Evolutionary conservation across 1,140 invertebrate genomes (phyloP), one percentile per base, ranked within the genome.

Genomic region (Orchestia grillus): DNA sequence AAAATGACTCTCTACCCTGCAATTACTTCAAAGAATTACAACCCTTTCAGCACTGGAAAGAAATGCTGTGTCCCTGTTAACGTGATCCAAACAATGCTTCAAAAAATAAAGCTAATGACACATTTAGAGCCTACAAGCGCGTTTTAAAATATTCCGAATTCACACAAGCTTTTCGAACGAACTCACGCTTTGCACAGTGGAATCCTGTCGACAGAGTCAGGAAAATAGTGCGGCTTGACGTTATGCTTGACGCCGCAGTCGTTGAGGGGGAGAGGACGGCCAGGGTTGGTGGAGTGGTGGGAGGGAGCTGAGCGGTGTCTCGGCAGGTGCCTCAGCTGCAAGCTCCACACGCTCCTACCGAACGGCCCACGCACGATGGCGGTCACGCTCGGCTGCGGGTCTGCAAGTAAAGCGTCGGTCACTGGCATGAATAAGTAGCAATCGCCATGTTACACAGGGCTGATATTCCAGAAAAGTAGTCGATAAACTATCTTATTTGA

Each of bases 271-370:
- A 99, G 97, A 0, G 99, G 98, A 95, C 98, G 97, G 16, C 98
- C 98, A 0, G 98, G 98, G 97, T 98, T 98, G 96, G 98, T 98
- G 96, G 98, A 98, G 97, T 98, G 98, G 0, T 98, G 98, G 40
- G 98, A 98, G 0, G 98, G 98, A n/a, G 97, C 97, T 36, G 97
- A 97, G 97, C 98, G 98, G 97, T 98, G 98, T 94, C 98, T 98
- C 4, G 99, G 98, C 96, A 99, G 97, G 97, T 99, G 98, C 41
- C 99, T 97, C 87, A 99, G 97, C 97, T 99, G 98, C 98, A 99
- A 98, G 0, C 98, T 99, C 99, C 99, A 99, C 16, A 99, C 99
- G 97, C 99, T 98, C 42, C 99, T 98, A 0, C 99, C 99, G 97
- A 99, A 99, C 0, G 99, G 98, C 44, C 99, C 98, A 44, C 99